Evolutionary conservation across 2,888 invertebrate genomes (phyloP).

Genomic region (Resseliella maxima): DNA sequence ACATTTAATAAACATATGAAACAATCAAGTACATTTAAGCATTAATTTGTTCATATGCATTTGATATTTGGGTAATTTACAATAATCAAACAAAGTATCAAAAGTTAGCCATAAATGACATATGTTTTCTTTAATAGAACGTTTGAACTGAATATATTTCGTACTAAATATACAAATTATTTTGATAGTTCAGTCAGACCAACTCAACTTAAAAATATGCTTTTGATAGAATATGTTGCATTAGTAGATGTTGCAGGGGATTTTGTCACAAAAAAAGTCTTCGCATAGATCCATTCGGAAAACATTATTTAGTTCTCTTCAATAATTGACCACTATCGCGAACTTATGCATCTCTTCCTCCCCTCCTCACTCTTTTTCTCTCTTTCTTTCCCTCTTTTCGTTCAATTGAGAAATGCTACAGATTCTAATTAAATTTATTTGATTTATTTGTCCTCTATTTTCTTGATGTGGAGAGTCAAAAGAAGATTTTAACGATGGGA

Average conservation of each 20-base stretch:
- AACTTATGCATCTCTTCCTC: too few species aligned
- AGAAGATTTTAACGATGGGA: not conserved
- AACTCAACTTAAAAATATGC: not conserved
- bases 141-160: not conserved
- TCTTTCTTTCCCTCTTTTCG: not conserved
- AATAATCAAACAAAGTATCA: too few species aligned
- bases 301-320: too few species aligned
- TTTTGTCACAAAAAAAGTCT: too few species aligned
- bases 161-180: conserved; percentile 38
- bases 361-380: too few species aligned
- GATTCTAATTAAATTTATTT: not conserved
- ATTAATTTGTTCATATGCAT: too few species aligned
- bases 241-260: too few species aligned
- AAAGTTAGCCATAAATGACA: too few species aligned
- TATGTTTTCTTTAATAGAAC: conserved; percentile 8
- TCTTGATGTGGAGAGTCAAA: conserved; percentile 18
- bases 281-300: too few species aligned
- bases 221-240: too few species aligned
- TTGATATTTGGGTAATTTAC: not conserved
- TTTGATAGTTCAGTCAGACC: not conserved
- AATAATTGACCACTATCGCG: too few species aligned
- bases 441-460: not conserved
- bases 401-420: not conserved
- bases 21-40: not conserved
- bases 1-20: not conserved